These are phyloP conservation scores for Diachrysia chrysitis DNA, from an alignment of 2,888 invertebrate species.

Conservation along the genomic window DNA sequence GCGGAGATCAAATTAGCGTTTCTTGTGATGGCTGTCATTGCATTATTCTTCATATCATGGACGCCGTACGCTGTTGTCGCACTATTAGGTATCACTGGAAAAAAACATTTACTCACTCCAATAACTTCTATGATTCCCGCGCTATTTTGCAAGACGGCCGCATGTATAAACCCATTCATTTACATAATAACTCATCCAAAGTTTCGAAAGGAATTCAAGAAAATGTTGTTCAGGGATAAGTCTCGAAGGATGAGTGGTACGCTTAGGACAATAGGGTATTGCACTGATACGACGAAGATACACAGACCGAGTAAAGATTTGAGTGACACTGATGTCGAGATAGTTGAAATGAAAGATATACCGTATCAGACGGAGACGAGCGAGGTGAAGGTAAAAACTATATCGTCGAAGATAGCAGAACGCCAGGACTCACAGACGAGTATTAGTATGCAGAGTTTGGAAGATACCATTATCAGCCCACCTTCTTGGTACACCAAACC, in stretches of 20 bases:
- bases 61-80: constrained; percentile 94
- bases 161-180: constrained; percentile 94
- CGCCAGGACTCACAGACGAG: constrained; percentile 77
- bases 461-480: constrained; percentile 78
- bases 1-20: constrained; percentile 92
- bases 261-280: constrained; percentile 76
- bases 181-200: constrained; percentile 94
- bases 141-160: constrained; percentile 94
- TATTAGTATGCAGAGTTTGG: constrained; percentile 80
- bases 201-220: constrained; percentile 90
- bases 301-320: constrained; percentile 80
- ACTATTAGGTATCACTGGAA: constrained; percentile 92
- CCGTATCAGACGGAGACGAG: constrained; percentile 72
- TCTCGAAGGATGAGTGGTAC: constrained; percentile 80
- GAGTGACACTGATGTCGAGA: constrained; percentile 86
- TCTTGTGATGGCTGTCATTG: constrained; percentile 92
- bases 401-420: constrained; percentile 76
- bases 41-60: constrained; percentile 94
- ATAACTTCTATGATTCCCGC: constrained; percentile 93
- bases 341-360: constrained; percentile 87
- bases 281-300: constrained; percentile 71
- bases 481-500: constrained; percentile 89
- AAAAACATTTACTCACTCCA: constrained; percentile 91
- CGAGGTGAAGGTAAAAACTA: constrained; percentile 67
- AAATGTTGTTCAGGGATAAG: constrained; percentile 80